Evolutionary conservation across 2,888 invertebrate species (phyloP), one percentile per base, ranked within the genome.

Genomic region (Drosophila sordidula): DNA sequence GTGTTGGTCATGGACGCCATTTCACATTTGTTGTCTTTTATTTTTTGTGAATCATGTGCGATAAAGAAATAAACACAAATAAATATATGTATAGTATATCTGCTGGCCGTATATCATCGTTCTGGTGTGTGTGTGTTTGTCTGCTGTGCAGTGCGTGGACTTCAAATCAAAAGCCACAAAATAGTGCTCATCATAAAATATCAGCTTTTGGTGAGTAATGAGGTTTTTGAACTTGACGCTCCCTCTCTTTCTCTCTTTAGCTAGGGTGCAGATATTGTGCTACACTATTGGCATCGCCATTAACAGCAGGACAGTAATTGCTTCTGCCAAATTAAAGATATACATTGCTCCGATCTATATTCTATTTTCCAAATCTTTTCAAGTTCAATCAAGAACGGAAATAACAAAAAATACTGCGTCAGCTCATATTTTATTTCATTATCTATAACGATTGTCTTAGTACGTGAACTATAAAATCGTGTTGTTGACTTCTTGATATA

Each of bases 1-100:
- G 83, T 68, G 88, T 82, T 84, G 83, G 83, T 87, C 88, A 84
- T 87, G 83, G 83, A 84, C 86, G 80, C 83, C 83, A 82, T 85
- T 82, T 82, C 87, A 65, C 81, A 82, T 71, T 87, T 64, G 51
- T 63, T 75, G 38, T 74, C 11, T 14, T 52, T 59, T 36, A 45
- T 62, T 54, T 63, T 72, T 77, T 81, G 87, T 82, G 86, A 83
- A 85, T 83, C 83, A 83, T 83, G 63, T 85, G 87, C 86, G 80
- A 84, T 84, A 87, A 87, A 77, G 82, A 77, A 77, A 64, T 77
- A 69, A 44, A 44, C 49, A 50, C 34, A 42, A 14, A 63, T 58
- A 59, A 38, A 38, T 45, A 46, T 45, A 32, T n/a, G n/a, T 38
- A n/a, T 4, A 32, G 8, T 32, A 34, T 4, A 4, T 34, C 11